These are phyloP conservation scores for Drosophila nigromelanica DNA, from an alignment of 1,140 invertebrate species.

Conservation along the genomic window DNA sequence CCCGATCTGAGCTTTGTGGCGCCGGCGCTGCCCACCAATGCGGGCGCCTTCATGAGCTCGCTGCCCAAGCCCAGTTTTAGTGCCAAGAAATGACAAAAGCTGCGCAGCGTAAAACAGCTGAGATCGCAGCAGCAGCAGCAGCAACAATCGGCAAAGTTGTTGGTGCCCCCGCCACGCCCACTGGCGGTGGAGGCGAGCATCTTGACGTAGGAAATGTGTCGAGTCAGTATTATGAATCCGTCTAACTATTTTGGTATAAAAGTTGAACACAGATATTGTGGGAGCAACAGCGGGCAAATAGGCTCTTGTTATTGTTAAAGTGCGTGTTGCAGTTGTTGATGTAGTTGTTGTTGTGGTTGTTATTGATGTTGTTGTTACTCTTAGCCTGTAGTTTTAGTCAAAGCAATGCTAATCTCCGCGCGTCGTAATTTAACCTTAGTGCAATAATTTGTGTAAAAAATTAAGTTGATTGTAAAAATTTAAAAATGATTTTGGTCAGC, in stretches of 20 bases:
- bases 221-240: conserved; percentile 80
- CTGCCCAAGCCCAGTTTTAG: conserved; percentile 76
- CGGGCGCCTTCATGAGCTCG: conserved; percentile 72
- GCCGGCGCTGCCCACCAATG: conserved; percentile 74
- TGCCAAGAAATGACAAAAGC: conserved; percentile 76
- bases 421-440: conserved; percentile 21
- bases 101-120: conserved; percentile 22
- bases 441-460: conserved; percentile 51
- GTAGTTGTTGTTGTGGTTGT: conserved; percentile 38
- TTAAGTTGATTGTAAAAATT: conserved; percentile 14
- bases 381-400: conserved; percentile 45
- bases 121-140: conserved; percentile 31
- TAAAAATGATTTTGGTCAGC: not conserved
- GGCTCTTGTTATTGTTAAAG: conserved; percentile 40
- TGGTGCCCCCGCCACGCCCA: conserved; percentile 28
- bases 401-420: conserved; percentile 16
- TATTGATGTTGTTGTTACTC: conserved; percentile 44
- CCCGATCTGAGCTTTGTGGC: conserved; percentile 85
- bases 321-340: conserved; percentile 46
- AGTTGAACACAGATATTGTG: conserved; percentile 28
- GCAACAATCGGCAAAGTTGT: conserved; percentile 20
- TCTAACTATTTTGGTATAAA: conserved; percentile 68
- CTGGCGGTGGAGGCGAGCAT: conserved; percentile 53
- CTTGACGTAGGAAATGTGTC: conserved; percentile 54
- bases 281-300: conserved; percentile 19